A percentile compares a stretch with the other conserved stretches of the same genome.
These are phyloP conservation scores for Aphaenogaster ashmeadi DNA, from an alignment of 1,140 invertebrate species.

Conservation along the genomic window DNA sequence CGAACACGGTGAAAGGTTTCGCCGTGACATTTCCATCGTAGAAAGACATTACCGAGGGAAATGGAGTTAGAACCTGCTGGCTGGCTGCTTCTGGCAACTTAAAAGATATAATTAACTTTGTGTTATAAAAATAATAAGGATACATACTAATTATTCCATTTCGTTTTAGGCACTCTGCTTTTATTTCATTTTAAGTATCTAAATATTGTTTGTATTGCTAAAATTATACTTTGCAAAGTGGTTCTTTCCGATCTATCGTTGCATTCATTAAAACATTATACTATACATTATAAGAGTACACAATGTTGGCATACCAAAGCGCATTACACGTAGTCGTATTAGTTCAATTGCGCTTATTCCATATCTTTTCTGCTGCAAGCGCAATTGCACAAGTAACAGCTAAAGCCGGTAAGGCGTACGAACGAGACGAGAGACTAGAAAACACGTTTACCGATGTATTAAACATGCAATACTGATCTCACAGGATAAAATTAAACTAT, in stretches of 20 bases:
- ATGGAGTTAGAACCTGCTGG: constrained; percentile 43
- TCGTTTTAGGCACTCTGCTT: background rate
- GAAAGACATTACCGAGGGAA: constrained; percentile 56
- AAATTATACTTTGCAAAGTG: background rate
- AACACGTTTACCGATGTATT: constrained; percentile 52
- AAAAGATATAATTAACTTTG: constrained; percentile 46
- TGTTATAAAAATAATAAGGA: background rate
- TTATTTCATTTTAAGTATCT: background rate
- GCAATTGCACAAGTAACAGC: constrained; percentile 46
- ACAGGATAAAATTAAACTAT: constrained; percentile 51
- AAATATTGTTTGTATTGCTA: background rate
- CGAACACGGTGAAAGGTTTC: constrained; percentile 59
- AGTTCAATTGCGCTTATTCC: constrained; percentile 56
- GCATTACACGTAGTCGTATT: constrained; percentile 43
- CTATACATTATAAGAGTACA: background rate
- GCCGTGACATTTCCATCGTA: constrained; percentile 62
- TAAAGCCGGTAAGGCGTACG: constrained; percentile 31
- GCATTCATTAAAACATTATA: background rate
- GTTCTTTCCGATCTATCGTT: background rate
- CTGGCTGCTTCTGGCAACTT: constrained; percentile 19
- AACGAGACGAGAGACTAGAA: constrained; percentile 44
- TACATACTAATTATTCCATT: background rate
- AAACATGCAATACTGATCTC: constrained; percentile 51
- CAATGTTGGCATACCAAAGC: constrained; percentile 11
- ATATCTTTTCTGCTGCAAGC: constrained; percentile 49